Evolutionary conservation across 2,888 invertebrate species (phyloP).

Genomic region (Cantharis lateralis): DNA sequence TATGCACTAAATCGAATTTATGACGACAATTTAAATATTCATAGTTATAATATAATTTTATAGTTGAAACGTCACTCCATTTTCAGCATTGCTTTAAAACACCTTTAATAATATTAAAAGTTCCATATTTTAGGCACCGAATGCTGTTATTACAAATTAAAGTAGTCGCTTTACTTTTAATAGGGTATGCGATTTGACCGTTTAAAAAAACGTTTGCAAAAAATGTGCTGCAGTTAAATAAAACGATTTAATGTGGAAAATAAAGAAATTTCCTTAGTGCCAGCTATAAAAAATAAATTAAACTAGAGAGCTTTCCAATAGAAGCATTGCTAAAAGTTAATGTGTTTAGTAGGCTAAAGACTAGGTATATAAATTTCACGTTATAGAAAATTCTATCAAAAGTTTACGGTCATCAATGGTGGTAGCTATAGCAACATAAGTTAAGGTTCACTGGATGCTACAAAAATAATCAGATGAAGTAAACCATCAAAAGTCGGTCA

Average conservation of each 20-base stretch:
- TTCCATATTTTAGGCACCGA: not conserved
- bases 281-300: not conserved
- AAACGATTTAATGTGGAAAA: not conserved
- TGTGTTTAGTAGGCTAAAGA: not conserved
- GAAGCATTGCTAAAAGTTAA: not conserved
- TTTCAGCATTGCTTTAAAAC: not conserved
- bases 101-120: not conserved
- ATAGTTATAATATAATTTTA: not conserved
- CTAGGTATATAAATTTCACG: not conserved
- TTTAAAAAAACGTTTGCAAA: not conserved
- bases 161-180: not conserved
- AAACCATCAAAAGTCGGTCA: conserved; percentile 27
- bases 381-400: conserved; percentile 3
- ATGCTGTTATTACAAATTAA: not conserved
- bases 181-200: no score
- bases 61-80: not conserved
- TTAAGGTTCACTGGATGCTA: conserved; percentile 10
- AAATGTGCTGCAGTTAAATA: not conserved
- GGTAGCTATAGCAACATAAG: conserved; percentile 14
- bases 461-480: conserved; percentile 26
- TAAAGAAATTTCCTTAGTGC: not conserved
- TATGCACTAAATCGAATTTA: not conserved
- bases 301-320: not conserved
- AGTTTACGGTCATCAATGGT: conserved; percentile 3
- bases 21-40: not conserved